phyloP scores from a whole-genome alignment of 2,888 invertebrate genomes.

The Lepetodrilus schrolli region DNA sequence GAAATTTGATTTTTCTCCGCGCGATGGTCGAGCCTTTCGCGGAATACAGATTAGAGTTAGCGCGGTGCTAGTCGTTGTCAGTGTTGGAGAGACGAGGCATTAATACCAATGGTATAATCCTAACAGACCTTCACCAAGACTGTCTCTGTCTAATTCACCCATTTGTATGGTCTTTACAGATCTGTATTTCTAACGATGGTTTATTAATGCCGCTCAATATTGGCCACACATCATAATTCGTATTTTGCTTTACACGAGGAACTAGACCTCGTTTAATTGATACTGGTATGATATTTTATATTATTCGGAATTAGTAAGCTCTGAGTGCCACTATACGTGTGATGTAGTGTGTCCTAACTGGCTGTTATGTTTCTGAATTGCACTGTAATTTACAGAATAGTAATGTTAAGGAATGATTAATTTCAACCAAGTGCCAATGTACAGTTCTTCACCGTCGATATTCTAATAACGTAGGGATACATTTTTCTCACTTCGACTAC shows the following conservation, averaged over 20 bases:
- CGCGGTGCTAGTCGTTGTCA: not conserved
- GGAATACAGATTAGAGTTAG: slow-evolving; percentile 9
- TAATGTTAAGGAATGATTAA: too few species aligned
- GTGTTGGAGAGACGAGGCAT: not conserved
- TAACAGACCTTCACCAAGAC: not conserved
- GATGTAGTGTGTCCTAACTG: too few species aligned
- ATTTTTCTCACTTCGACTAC: too few species aligned
- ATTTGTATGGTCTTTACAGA: not conserved
- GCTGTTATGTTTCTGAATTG: too few species aligned
- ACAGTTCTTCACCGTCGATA: too few species aligned
- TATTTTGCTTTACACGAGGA: not conserved
- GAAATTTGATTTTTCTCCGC: slow-evolving; percentile 30
- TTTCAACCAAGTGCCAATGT: too few species aligned
- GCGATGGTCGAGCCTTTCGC: not conserved
- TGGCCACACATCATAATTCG: not conserved
- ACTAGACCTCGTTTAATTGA: too few species aligned
- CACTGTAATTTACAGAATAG: too few species aligned
- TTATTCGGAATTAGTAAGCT: too few species aligned
- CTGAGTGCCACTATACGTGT: too few species aligned
- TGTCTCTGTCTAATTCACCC: not conserved
- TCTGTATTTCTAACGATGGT: slow-evolving; percentile 1
- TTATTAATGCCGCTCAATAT: not conserved
- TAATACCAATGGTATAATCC: not conserved
- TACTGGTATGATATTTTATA: too few species aligned
- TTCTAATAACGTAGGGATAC: too few species aligned